phyloP scores from a whole-genome alignment of 1,140 invertebrate genomes.

The Oncopeltus fasciatus region DNA sequence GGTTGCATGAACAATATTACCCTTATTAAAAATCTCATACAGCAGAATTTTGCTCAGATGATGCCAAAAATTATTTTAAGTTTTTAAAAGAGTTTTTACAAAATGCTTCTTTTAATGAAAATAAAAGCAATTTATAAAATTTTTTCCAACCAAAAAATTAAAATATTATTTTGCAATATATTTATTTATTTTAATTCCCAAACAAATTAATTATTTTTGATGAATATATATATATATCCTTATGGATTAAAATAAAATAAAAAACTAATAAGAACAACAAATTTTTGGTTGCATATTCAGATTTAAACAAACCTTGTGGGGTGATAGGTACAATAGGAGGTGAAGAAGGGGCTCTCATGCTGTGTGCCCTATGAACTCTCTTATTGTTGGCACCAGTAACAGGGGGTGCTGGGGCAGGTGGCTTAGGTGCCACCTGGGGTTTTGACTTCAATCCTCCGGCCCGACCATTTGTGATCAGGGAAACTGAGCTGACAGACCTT shows the following conservation, averaged over 20 bases:
- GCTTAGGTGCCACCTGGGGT: constrained; percentile 37
- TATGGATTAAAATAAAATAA: too few relatives aligned
- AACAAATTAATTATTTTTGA: background rate
- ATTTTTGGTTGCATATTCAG: too few relatives aligned
- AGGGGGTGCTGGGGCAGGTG: constrained; percentile 35
- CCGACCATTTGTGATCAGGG: constrained; percentile 8
- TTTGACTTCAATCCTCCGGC: constrained; percentile 25
- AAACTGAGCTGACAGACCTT: constrained; percentile 14
- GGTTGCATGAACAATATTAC: too few relatives aligned
- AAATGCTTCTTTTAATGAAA: too few relatives aligned
- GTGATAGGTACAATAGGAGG: constrained; percentile 29
- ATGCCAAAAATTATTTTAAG: too few relatives aligned
- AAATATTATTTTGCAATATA: too few relatives aligned
- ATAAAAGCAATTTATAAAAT: too few relatives aligned
- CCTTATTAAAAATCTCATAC: too few relatives aligned
- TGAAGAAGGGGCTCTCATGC: constrained; percentile 37
- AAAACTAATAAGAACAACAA: too few relatives aligned
- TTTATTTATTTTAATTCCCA: background rate
- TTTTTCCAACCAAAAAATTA: too few relatives aligned
- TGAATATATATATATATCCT: constrained; percentile 1
- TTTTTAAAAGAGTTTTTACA: too few relatives aligned
- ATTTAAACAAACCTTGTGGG: background rate
- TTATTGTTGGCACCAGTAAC: constrained; percentile 28
- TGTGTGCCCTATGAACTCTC: constrained; percentile 35
- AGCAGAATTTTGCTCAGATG: too few relatives aligned